Base-by-base conservation (phyloP, 2,113 vertebrate species). In the Triplophysa siluroides region DNA sequence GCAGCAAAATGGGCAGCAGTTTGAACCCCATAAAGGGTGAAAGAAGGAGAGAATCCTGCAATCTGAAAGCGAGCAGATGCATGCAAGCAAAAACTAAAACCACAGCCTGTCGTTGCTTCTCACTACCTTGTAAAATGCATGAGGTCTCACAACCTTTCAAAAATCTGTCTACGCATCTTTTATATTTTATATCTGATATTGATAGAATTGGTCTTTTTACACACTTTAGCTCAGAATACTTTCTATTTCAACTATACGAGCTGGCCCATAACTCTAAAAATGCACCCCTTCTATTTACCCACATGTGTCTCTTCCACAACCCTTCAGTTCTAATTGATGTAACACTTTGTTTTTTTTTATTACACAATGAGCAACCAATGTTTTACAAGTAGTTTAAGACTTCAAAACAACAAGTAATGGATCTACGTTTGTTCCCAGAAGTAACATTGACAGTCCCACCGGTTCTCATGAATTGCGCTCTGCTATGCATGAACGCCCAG, bases 371-470 rank as follows among this genome's bases (percentile, higher is more conserved):
- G 62, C 2, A 58, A 58, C 0, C 8, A 29, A 75, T 8, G 69
- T 29, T 52, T 7, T 8, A 19, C 0, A 56, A 62, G 56, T n/a
- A 21, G 16, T 62, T 63, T 47, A 45, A 60, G 41, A 26, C 38
- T 75, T 62, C 58, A 62, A 62, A 75, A 63, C 56, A 75, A 75
- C 14, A 29, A 62, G 58, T 62, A 58, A 75, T 62, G 21, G 38
- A 62, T 45, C 8, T 14, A 16, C 62, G 12, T 14, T 10, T 54
- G 71, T 45, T 45, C 54, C 26, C 71, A 61, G 56, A 62, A 75
- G n/a, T 2, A 62, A 8, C 21, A 61, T 45, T 18, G 56, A 62
- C 72, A 61, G 54, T 13, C 38, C 19, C 12, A 41, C 7, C 1
- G 54, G 23, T 60, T 43, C 71, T 43, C 19, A 41, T n/a, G 70